Percentiles rank a stretch among this genome's conserved stretches.
Evolutionary conservation across 2,888 invertebrate species (phyloP).

Genomic region (Andrena haemorrhoa): DNA sequence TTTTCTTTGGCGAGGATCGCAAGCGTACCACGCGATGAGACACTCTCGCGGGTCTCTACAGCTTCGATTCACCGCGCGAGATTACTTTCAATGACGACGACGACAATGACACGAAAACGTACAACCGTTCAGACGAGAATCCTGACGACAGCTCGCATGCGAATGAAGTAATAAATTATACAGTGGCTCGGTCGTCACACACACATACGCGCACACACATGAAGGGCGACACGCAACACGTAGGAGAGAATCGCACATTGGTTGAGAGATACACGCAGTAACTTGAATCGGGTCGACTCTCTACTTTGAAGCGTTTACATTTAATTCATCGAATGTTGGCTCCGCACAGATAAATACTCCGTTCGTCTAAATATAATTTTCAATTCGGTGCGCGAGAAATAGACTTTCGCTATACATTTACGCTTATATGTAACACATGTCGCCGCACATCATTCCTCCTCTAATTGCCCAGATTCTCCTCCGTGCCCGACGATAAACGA

Average conservation of each 20-base stretch:
- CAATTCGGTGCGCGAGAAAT: constrained; percentile 57
- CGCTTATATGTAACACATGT: constrained; percentile 24
- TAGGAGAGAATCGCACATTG: constrained; percentile 61
- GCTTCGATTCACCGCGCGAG: constrained; percentile 1
- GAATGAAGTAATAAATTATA: constrained; percentile 62
- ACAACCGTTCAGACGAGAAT: constrained; percentile 52
- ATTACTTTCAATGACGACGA: constrained; percentile 56
- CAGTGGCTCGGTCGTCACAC: constrained; percentile 61
- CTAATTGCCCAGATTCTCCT: constrained; percentile 33
- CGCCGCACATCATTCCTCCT: constrained; percentile 4
- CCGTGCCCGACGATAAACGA: constrained; percentile 21
- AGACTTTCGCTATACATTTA: constrained; percentile 38
- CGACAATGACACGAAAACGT: constrained; percentile 57
- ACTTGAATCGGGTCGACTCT: constrained; percentile 64
- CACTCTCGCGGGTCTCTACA: background rate
- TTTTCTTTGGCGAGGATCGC: background rate
- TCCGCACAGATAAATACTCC: constrained; percentile 64
- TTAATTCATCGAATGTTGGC: constrained; percentile 65
- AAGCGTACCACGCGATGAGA: background rate
- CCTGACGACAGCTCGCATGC: constrained; percentile 43
- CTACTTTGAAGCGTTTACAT: constrained; percentile 68
- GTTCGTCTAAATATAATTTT: constrained; percentile 55
- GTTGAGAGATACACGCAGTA: constrained; percentile 65
- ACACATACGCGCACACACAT: constrained; percentile 8
- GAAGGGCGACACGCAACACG: constrained; percentile 62